Evolutionary conservation across 2,113 vertebrate species (phyloP).

Genomic region (Catharus bicknelli): DNA sequence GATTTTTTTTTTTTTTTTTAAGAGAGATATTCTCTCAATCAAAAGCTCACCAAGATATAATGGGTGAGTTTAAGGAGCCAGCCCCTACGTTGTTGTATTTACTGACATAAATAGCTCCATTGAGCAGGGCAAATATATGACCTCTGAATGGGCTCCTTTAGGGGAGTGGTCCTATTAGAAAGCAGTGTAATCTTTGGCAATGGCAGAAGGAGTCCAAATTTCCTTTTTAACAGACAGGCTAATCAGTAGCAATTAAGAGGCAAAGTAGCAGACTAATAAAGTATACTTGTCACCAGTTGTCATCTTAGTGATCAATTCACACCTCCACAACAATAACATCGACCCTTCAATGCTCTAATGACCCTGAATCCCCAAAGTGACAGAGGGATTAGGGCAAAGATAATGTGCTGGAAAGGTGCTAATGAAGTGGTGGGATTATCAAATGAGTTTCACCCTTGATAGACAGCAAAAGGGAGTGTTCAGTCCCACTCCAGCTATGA

Average conservation of each 20-base stretch:
- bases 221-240: slow-evolving; percentile 40
- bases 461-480: slow-evolving; percentile 26
- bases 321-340: slow-evolving; percentile 79
- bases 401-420: slow-evolving; percentile 70
- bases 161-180: background rate
- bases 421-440: slow-evolving; percentile 77
- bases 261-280: slow-evolving; percentile 85
- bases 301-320: slow-evolving; percentile 90
- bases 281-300: slow-evolving; percentile 86
- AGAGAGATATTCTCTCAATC: background rate
- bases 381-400: slow-evolving; percentile 66
- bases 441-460: slow-evolving; percentile 26
- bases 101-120: background rate
- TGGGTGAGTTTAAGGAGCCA: background rate
- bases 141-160: background rate
- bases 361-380: slow-evolving; percentile 79
- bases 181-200: slow-evolving; percentile 61
- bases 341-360: slow-evolving; percentile 83
- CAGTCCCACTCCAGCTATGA: background rate
- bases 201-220: slow-evolving; percentile 45
- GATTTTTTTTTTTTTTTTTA: background rate
- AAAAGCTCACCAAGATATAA: background rate
- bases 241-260: slow-evolving; percentile 86
- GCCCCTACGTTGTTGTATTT: background rate
- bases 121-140: background rate